These are phyloP conservation scores for Poeciliopsis occidentalis DNA, from an alignment of 2,113 vertebrate genomes.

Conservation along the genomic window DNA sequence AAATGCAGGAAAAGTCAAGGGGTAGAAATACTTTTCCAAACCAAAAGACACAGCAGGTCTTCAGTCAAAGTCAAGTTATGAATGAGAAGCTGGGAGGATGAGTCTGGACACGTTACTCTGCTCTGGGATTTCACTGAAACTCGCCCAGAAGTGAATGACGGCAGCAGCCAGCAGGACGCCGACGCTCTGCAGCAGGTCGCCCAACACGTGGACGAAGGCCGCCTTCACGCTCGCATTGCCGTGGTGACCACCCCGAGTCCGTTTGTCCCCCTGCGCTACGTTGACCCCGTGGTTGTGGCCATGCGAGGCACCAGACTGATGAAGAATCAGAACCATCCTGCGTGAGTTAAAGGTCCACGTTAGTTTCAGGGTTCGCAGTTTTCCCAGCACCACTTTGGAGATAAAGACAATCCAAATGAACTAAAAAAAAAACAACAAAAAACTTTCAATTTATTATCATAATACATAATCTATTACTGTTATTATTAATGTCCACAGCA, in stretches of 20 bases:
- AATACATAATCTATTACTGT: too few species aligned
- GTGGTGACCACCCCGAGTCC: conserved; percentile 9
- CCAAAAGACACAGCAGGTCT: neutral
- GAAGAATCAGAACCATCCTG: conserved; percentile 90
- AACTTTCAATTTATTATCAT: too few species aligned
- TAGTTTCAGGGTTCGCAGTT: too few species aligned
- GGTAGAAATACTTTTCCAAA: neutral
- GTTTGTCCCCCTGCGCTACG: neutral
- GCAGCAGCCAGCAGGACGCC: conserved; percentile 86
- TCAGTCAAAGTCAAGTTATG: neutral
- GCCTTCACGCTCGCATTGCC: conserved; percentile 85
- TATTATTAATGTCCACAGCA: too few species aligned
- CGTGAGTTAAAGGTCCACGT: conserved; percentile 2
- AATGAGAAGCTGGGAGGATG: neutral
- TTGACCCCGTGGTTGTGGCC: conserved; percentile 68
- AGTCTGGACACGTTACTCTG: neutral
- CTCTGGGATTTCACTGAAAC: conserved; percentile 6
- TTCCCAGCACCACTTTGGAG: too few species aligned
- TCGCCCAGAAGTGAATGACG: conserved; percentile 88
- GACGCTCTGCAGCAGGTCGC: conserved; percentile 90
- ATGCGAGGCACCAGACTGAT: conserved; percentile 80
- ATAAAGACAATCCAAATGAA: too few species aligned
- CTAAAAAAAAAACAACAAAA: too few species aligned
- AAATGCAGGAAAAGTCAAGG: neutral
- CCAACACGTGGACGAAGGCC: conserved; percentile 89